Conservation (phyloP, 2,113 vertebrate genomes). For the Proteles cristata region DNA sequence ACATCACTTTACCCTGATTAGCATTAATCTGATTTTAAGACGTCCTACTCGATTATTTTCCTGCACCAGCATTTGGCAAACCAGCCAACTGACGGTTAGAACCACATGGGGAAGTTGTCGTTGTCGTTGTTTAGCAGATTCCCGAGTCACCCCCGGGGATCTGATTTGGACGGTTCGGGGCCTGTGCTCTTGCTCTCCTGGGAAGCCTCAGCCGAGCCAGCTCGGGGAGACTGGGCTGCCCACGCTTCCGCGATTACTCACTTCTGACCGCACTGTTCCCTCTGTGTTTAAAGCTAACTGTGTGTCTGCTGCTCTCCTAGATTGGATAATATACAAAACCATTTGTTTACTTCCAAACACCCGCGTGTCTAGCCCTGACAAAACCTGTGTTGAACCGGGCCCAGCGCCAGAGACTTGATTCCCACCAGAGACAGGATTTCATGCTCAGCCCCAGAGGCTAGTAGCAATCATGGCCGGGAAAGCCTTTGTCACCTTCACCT, state of each 20-base stretch:
- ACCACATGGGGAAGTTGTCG: neutral
- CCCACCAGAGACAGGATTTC: neutral
- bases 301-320: neutral
- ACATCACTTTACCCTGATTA: neutral
- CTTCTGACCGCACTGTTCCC: too few species aligned
- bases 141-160: too few species aligned
- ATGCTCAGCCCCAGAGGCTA: neutral
- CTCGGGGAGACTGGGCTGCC: fast-evolving
- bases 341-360: neutral
- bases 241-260: fast-evolving
- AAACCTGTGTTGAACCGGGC: neutral
- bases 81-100: neutral
- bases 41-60: neutral
- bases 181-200: fast-evolving
- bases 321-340: neutral
- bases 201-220: neutral
- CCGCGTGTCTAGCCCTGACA: neutral
- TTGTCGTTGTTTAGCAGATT: neutral
- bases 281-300: neutral
- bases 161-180: neutral
- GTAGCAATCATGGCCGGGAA: fast-evolving
- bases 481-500: neutral
- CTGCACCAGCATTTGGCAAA: neutral
- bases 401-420: neutral
- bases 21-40: neutral